These are phyloP conservation scores for Rhynchonycteris naso DNA, from an alignment of 2,797 vertebrate species.

Conservation along the genomic window DNA sequence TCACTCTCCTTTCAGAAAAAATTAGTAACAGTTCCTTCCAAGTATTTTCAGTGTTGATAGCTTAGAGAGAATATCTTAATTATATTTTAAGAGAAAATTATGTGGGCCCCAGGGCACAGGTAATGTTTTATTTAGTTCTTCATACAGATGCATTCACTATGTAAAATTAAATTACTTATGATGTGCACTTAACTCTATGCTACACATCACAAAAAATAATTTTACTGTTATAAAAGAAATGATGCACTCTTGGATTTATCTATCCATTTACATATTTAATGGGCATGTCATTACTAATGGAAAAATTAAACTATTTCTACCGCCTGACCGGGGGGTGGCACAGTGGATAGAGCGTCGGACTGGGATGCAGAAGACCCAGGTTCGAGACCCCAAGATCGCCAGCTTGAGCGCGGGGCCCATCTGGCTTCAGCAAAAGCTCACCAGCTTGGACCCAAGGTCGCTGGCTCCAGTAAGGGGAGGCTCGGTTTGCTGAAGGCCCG, in stretches of 20 bases:
- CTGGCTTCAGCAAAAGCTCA: too few species aligned
- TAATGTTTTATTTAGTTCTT: constrained; percentile 10
- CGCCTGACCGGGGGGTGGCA: too few species aligned
- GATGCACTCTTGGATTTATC: not conserved
- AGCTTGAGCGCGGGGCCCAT: too few species aligned
- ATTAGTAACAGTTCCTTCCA: constrained; percentile 2
- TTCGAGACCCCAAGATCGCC: too few species aligned
- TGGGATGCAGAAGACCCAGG: too few species aligned
- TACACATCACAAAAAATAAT: not conserved
- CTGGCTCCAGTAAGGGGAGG: too few species aligned
- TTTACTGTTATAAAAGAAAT: constrained; percentile 33
- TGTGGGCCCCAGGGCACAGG: not conserved
- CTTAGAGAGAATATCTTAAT: constrained; percentile 16
- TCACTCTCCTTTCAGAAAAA: not conserved
- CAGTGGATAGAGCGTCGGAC: too few species aligned
- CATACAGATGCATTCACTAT: not conserved
- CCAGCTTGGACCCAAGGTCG: too few species aligned
- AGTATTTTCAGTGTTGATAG: not conserved
- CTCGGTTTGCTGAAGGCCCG: too few species aligned
- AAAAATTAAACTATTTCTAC: not conserved
- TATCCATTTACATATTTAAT: constrained; percentile 18
- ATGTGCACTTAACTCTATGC: not conserved
- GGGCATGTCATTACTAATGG: not conserved
- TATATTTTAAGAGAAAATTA: constrained; percentile 45
- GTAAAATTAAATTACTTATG: constrained; percentile 42